Percentiles rank a stretch among this genome's conserved stretches.
These are phyloP conservation scores for Ernsta delagoae DNA, from an alignment of 2,888 invertebrate genomes.

Conservation along the genomic window DNA sequence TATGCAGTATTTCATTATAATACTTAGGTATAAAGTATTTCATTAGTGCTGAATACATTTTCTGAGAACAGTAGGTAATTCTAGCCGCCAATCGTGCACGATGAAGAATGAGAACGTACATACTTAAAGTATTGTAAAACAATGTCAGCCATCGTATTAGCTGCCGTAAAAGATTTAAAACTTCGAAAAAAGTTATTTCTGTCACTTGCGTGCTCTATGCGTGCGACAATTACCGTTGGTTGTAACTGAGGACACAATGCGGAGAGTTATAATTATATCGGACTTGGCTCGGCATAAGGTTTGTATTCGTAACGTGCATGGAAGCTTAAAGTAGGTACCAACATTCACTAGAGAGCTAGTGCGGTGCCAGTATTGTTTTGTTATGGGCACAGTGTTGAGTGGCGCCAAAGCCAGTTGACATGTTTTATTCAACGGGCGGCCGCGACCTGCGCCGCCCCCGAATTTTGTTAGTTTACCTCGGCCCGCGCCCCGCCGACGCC, in stretches of 20 bases:
- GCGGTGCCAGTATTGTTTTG: constrained; percentile 13
- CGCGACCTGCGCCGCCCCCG: constrained; percentile 75
- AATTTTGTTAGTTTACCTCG: constrained; percentile 70
- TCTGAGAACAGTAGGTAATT: constrained; percentile 66
- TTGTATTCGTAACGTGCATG: background rate
- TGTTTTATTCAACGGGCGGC: constrained; percentile 72
- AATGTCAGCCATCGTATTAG: too few relatives aligned
- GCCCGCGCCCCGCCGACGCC: constrained; percentile 54
- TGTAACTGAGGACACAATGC: background rate
- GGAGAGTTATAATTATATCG: too few relatives aligned
- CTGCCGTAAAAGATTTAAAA: too few relatives aligned
- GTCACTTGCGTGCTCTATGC: background rate
- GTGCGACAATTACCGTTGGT: background rate
- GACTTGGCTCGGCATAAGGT: background rate
- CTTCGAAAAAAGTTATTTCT: background rate
- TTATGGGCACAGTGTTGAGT: constrained; percentile 43
- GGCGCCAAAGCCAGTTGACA: constrained; percentile 59
- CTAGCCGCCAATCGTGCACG: constrained; percentile 63
- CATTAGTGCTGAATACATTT: constrained; percentile 54
- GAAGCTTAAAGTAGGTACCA: background rate
- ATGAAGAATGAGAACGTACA: constrained; percentile 4
- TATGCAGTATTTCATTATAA: too few relatives aligned
- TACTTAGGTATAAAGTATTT: too few relatives aligned
- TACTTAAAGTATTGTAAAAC: constrained; percentile 47
- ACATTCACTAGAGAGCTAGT: background rate